Conservation (phyloP, 1,140 invertebrate genomes). For the Hyposmocoma kahamanoa region DNA sequence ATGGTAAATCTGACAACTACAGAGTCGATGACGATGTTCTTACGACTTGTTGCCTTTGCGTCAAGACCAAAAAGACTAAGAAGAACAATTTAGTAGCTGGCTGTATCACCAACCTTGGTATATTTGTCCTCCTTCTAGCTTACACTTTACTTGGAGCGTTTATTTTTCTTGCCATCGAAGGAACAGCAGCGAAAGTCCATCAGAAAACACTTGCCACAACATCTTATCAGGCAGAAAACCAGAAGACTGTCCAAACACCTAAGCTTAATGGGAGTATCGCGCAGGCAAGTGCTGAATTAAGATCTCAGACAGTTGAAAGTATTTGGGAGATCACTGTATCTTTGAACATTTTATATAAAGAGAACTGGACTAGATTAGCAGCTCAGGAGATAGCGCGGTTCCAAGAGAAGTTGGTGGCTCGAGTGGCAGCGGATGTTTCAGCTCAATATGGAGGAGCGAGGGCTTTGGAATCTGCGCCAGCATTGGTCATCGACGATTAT, state of each 20-base stretch:
- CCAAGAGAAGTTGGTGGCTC: constrained; percentile 88
- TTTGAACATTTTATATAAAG: constrained; percentile 94
- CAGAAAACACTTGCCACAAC: constrained; percentile 79
- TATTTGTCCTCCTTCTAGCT: constrained; percentile 88
- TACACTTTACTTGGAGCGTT: constrained; percentile 93
- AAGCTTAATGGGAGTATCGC: constrained; percentile 53
- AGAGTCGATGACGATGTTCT: constrained; percentile 43
- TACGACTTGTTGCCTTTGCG: constrained; percentile 77
- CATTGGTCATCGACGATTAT: constrained; percentile 75
- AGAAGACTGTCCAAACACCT: constrained; percentile 46
- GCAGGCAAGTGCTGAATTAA: constrained; percentile 60
- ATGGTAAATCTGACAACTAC: constrained; percentile 50
- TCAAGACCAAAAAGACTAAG: constrained; percentile 78
- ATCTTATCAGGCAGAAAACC: constrained; percentile 63
- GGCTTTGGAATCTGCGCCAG: constrained; percentile 64
- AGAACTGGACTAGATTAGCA: constrained; percentile 94
- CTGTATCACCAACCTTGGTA: constrained; percentile 89
- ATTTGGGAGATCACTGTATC: constrained; percentile 97
- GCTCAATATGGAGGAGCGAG: constrained; percentile 60
- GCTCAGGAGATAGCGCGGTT: constrained; percentile 91
- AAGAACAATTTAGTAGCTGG: constrained; percentile 80
- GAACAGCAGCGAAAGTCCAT: constrained; percentile 78
- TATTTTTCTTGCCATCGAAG: constrained; percentile 93
- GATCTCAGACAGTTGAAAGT: constrained; percentile 86
- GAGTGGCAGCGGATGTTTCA: constrained; percentile 82